These are phyloP conservation scores for Pyrocoelia pectoralis DNA, from an alignment of 2,888 invertebrate species.

Conservation along the genomic window DNA sequence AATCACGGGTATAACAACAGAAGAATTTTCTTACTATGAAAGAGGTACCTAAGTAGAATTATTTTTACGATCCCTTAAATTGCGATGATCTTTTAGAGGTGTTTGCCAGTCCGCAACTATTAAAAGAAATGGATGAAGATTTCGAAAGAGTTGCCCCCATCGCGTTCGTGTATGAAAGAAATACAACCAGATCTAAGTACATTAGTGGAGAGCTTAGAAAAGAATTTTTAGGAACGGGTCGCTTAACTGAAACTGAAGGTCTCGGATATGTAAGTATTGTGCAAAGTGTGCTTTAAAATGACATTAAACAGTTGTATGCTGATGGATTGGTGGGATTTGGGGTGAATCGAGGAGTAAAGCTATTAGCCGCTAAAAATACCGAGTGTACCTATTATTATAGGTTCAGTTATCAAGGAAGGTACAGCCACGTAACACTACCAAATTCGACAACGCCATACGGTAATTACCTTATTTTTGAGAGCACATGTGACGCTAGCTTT, in stretches of 20 bases:
- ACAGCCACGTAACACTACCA: slow-evolving; percentile 65
- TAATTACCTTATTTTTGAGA: too few species aligned
- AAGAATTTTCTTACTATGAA: slow-evolving; percentile 70
- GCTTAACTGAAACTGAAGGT: slow-evolving; percentile 55
- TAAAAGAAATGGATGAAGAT: slow-evolving; percentile 65
- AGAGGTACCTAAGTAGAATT: slow-evolving; percentile 60
- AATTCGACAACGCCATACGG: slow-evolving; percentile 56
- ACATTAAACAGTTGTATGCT: slow-evolving; percentile 62
- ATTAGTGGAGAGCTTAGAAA: slow-evolving; percentile 63
- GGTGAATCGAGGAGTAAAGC: slow-evolving; percentile 67
- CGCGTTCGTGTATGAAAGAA: slow-evolving; percentile 68
- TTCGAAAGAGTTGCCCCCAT: slow-evolving; percentile 72
- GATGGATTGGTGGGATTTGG: slow-evolving; percentile 68
- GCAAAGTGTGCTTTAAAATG: background rate
- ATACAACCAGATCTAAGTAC: slow-evolving; percentile 61
- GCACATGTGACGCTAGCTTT: too few species aligned
- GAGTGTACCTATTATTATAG: background rate
- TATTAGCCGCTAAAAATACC: slow-evolving; percentile 61
- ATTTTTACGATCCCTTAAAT: background rate
- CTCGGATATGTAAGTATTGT: slow-evolving; percentile 53
- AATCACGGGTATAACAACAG: slow-evolving; percentile 69
- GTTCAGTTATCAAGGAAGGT: slow-evolving; percentile 65
- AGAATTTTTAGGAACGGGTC: slow-evolving; percentile 60
- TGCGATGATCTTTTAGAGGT: slow-evolving; percentile 59
- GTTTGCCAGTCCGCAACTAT: slow-evolving; percentile 63